Conservation (phyloP, 92 coral and sea anemone species). For the Umimayanthus chanpuru region DNA sequence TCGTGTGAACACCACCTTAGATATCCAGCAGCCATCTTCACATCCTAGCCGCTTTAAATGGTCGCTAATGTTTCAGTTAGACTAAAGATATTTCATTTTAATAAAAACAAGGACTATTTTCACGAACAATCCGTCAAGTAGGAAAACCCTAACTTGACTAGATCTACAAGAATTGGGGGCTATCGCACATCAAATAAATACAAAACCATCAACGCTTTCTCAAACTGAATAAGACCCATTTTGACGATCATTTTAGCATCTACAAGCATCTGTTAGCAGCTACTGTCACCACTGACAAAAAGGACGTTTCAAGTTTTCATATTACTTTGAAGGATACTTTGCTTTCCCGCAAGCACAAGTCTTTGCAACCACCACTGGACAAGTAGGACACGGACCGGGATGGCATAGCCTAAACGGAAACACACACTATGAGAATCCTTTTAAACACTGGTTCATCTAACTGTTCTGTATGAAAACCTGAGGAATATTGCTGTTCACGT, state of each 20-base stretch:
- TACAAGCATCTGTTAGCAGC: neutral
- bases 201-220: neutral
- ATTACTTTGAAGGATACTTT: conserved; percentile 73
- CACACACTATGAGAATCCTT: neutral
- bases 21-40: too few species aligned
- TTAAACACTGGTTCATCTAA: neutral
- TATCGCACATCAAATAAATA: too few species aligned
- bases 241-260: neutral
- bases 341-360: conserved; percentile 89
- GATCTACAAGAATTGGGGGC: too few species aligned
- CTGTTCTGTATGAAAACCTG: neutral
- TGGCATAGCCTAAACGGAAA: conserved; percentile 77
- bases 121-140: too few species aligned
- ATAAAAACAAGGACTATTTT: too few species aligned
- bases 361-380: conserved; percentile 89
- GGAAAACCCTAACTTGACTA: too few species aligned
- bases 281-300: neutral
- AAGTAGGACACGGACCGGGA: conserved; percentile 98
- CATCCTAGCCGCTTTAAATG: too few species aligned
- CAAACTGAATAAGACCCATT: too few species aligned
- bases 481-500: neutral
- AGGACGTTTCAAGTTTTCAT: neutral
- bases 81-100: too few species aligned
- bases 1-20: too few species aligned
- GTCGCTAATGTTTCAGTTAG: too few species aligned